phyloP scores from a whole-genome alignment of 2,888 invertebrate genomes.

The Psococerastis gibbosa region DNA sequence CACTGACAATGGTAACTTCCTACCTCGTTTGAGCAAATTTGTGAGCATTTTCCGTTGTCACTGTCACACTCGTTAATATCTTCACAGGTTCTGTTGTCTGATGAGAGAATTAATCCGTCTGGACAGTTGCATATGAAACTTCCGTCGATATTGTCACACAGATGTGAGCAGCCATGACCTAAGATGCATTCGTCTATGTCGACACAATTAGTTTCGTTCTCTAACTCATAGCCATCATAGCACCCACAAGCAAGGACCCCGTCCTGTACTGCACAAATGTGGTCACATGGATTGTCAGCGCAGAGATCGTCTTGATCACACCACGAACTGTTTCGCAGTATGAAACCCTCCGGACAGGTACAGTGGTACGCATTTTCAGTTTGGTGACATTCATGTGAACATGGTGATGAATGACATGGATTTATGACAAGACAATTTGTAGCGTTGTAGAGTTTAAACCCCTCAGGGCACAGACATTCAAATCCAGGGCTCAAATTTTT shows the following conservation, averaged over 20 bases:
- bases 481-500: conserved; percentile 27
- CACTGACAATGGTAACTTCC: conserved; percentile 35
- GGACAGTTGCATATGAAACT: conserved; percentile 37
- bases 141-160: conserved; percentile 37
- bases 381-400: conserved; percentile 39
- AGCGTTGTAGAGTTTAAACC: conserved; percentile 21
- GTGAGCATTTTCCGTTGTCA: conserved; percentile 28
- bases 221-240: conserved; percentile 27
- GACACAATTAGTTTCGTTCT: conserved; percentile 25
- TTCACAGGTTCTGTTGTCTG: conserved; percentile 36
- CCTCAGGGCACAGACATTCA: conserved; percentile 30
- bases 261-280: conserved; percentile 30
- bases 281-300: conserved; percentile 30
- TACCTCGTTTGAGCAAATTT: conserved; percentile 30
- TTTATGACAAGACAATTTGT: conserved; percentile 20
- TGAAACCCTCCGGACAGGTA: conserved; percentile 16
- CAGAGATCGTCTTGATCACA: conserved; percentile 26
- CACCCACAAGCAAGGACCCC: conserved; percentile 23
- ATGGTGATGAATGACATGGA: conserved; percentile 21
- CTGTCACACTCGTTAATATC: conserved; percentile 34
- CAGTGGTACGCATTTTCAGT: conserved; percentile 28
- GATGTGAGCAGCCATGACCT: conserved; percentile 34
- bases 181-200: conserved; percentile 30
- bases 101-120: conserved; percentile 33
- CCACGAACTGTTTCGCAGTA: conserved; percentile 18